Percentiles rank a stretch among this genome's conserved stretches.
These are phyloP conservation scores for Elgaria multicarinata DNA, from an alignment of 2,113 vertebrate species.

Conservation along the genomic window DNA sequence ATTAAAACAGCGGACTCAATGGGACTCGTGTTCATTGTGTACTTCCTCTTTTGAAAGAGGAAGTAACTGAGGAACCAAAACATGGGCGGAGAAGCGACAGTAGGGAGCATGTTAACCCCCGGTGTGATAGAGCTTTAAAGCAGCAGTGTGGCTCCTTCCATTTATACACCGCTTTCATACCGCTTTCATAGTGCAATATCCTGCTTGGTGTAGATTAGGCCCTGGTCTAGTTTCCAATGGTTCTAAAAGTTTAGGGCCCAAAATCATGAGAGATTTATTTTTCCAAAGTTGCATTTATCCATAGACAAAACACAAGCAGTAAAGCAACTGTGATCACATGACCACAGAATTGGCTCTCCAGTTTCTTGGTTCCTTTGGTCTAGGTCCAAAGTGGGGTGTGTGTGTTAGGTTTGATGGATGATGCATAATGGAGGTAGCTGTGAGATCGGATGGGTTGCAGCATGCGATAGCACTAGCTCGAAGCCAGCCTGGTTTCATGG, in stretches of 20 bases:
- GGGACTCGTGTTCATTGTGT: too few species aligned
- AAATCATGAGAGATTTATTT: not conserved
- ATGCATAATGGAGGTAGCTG: conserved; percentile 38
- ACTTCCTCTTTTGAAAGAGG: too few species aligned
- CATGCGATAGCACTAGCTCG: conserved; percentile 34
- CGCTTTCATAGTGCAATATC: too few species aligned
- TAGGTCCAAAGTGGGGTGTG: not conserved
- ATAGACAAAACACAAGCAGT: not conserved
- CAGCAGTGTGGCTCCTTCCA: too few species aligned
- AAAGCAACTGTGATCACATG: conserved; percentile 1
- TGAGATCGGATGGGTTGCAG: conserved; percentile 40
- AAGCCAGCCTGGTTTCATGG: conserved; percentile 55
- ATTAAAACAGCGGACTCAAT: too few species aligned
- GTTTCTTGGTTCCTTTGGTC: conserved; percentile 29
- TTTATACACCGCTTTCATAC: too few species aligned
- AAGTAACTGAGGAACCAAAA: too few species aligned
- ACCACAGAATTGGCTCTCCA: conserved; percentile 28
- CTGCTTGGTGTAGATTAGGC: too few species aligned
- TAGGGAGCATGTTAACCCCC: too few species aligned
- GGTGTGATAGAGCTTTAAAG: too few species aligned
- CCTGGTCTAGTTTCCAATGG: not conserved
- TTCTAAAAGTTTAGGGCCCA: not conserved
- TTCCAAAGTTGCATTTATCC: not conserved
- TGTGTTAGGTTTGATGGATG: conserved; percentile 38
- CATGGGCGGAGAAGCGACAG: too few species aligned